A percentile compares a stretch with the other conserved stretches of the same genome.
Evolutionary conservation across 2,888 invertebrate genomes (phyloP).

Genomic region (Apamea sordens): DNA sequence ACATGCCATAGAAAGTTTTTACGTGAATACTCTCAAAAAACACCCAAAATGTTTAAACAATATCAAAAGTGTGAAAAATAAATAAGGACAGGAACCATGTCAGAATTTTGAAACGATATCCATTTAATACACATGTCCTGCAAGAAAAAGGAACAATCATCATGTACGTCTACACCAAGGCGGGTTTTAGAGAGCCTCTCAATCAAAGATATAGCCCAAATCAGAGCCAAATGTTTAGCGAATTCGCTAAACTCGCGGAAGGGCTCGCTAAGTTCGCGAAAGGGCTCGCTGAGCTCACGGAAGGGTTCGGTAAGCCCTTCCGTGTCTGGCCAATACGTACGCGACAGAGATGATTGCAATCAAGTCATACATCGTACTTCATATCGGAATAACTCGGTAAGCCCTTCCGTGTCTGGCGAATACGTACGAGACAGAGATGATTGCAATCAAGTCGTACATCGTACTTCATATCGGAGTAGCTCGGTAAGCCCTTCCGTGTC

Average conservation of each 20-base stretch:
- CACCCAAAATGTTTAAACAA: slow-evolving; percentile 10
- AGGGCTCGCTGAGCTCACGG: neutral
- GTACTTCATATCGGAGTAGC: neutral
- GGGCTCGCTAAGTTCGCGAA: neutral
- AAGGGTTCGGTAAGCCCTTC: neutral
- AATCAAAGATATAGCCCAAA: slow-evolving; percentile 17
- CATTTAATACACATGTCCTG: slow-evolving; percentile 31
- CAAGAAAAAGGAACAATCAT: slow-evolving; percentile 8
- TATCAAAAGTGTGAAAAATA: slow-evolving; percentile 2
- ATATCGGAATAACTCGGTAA: neutral
- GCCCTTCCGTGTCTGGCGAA: neutral
- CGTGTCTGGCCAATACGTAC: neutral
- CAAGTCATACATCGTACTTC: neutral
- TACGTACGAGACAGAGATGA: neutral
- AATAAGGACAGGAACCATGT: neutral
- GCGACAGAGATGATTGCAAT: slow-evolving; percentile 7
- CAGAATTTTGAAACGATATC: neutral
- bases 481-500: neutral
- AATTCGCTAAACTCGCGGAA: neutral
- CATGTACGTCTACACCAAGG: slow-evolving; percentile 6
- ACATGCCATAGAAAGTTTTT: neutral
- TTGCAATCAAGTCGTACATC: neutral
- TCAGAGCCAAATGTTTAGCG: neutral
- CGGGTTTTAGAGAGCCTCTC: neutral
- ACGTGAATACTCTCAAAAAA: neutral